These are phyloP conservation scores for Hetaerina titia DNA, from an alignment of 2,888 invertebrate species.

Conservation along the genomic window DNA sequence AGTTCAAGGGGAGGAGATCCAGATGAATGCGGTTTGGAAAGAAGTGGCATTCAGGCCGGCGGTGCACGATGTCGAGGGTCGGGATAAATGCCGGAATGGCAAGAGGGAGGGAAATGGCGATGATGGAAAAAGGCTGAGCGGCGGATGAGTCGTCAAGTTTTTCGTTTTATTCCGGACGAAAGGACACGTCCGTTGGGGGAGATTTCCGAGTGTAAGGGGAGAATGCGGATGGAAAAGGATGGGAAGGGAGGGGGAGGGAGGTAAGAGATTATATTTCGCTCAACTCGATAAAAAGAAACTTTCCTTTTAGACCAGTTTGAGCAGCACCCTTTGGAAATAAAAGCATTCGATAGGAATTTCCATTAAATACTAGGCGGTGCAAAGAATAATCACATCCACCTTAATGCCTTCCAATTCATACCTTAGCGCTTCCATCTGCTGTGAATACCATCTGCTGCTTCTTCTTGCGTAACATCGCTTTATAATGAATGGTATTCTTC, in stretches of 20 bases:
- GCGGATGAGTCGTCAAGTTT: conserved; percentile 43
- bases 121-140: conserved; percentile 70
- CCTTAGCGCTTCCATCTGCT: neutral
- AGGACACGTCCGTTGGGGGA: neutral
- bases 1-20: neutral
- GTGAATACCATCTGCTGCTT: neutral
- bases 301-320: conserved; percentile 45
- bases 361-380: neutral
- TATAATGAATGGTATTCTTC: no score
- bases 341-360: conserved; percentile 2
- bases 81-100: conserved; percentile 72
- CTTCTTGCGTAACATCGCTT: neutral
- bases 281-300: conserved; percentile 39
- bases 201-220: neutral
- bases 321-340: conserved; percentile 42
- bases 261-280: conserved; percentile 34
- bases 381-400: neutral
- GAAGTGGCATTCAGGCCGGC: conserved; percentile 37
- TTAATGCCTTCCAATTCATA: neutral
- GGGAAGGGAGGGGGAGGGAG: neutral
- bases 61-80: conserved; percentile 74
- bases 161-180: conserved; percentile 55
- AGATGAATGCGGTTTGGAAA: neutral
- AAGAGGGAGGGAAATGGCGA: conserved; percentile 75
- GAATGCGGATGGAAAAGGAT: neutral